Conservation (phyloP, 2,797 vertebrate genomes). For the Argyrosomus regius region DNA sequence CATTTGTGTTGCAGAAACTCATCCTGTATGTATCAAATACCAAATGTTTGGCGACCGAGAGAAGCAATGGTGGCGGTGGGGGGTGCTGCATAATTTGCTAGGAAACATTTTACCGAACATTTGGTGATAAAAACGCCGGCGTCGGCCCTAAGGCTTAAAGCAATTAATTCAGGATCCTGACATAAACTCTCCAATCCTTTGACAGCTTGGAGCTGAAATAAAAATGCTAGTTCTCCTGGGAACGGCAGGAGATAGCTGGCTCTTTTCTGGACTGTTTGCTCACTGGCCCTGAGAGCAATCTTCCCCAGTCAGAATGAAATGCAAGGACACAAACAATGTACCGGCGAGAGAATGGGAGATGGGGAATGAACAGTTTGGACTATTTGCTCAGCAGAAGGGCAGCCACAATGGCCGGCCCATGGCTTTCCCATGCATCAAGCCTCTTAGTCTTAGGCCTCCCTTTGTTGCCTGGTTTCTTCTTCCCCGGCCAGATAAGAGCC, state of each 20-base stretch:
- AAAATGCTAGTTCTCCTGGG: slow-evolving; percentile 99
- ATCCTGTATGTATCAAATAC: slow-evolving; percentile 83
- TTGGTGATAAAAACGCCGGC: slow-evolving; percentile 93
- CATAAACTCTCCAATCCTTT: slow-evolving; percentile 99
- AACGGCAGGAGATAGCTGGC: slow-evolving; percentile 97
- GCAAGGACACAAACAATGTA: slow-evolving; percentile 99
- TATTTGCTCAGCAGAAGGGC: slow-evolving; percentile 99
- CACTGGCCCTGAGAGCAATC: slow-evolving; percentile 99
- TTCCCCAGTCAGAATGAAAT: slow-evolving; percentile 99
- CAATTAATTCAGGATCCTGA: slow-evolving; percentile 99
- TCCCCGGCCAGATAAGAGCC: slow-evolving; percentile 94
- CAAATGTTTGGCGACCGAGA: slow-evolving; percentile 81
- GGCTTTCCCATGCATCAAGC: slow-evolving; percentile 99
- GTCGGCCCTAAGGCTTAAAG: slow-evolving; percentile 96
- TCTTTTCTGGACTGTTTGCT: slow-evolving; percentile 99
- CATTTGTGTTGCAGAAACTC: slow-evolving; percentile 83
- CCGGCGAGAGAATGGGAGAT: slow-evolving; percentile 99
- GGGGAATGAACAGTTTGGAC: slow-evolving; percentile 99
- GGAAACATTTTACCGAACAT: slow-evolving; percentile 93
- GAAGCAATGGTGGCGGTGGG: slow-evolving; percentile 38
- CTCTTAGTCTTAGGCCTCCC: slow-evolving; percentile 92
- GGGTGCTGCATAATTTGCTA: slow-evolving; percentile 83
- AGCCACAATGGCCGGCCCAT: slow-evolving; percentile 96
- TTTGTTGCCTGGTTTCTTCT: slow-evolving; percentile 95
- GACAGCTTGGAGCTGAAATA: slow-evolving; percentile 99